Evolutionary conservation across 2,797 vertebrate species (phyloP).

Genomic region (Protonibea diacanthus): DNA sequence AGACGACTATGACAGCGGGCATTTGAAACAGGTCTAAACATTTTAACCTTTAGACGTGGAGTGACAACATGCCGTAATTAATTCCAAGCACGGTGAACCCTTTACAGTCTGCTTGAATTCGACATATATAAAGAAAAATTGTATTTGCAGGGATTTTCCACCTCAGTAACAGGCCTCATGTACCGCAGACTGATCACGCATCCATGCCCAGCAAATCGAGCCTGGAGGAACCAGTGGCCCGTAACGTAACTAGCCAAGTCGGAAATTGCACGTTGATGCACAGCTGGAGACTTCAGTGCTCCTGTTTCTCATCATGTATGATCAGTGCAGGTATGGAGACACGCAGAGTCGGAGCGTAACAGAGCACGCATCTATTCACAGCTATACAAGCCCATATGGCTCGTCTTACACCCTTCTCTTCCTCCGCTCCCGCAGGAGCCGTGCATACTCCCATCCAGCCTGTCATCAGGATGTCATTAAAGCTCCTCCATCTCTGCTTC

Average conservation of each 20-base stretch:
- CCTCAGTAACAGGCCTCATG: constrained; percentile 11
- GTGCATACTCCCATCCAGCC: constrained; percentile 55
- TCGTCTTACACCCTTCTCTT: constrained; percentile 61
- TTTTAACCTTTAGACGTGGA: neutral
- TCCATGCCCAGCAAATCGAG: constrained; percentile 34
- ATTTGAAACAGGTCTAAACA: neutral
- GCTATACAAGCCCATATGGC: constrained; percentile 39
- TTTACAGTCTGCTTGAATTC: neutral
- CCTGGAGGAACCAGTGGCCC: constrained; percentile 48
- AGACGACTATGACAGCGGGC: neutral
- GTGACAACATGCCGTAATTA: neutral
- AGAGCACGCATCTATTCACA: constrained; percentile 58
- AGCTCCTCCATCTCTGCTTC: constrained; percentile 37
- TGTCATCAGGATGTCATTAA: constrained; percentile 84
- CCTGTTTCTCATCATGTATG: constrained; percentile 50
- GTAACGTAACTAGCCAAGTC: constrained; percentile 38
- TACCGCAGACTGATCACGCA: constrained; percentile 39
- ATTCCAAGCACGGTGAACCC: neutral
- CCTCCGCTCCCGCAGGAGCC: constrained; percentile 45
- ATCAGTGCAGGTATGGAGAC: constrained; percentile 52
- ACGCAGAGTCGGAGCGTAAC: constrained; percentile 21
- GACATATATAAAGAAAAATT: neutral
- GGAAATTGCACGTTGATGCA: constrained; percentile 59
- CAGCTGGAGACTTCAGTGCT: constrained; percentile 62
- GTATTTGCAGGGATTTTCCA: constrained; percentile 3